Base-by-base conservation (phyloP, 2,797 vertebrate species). In the Oryzias sinensis region DNA sequence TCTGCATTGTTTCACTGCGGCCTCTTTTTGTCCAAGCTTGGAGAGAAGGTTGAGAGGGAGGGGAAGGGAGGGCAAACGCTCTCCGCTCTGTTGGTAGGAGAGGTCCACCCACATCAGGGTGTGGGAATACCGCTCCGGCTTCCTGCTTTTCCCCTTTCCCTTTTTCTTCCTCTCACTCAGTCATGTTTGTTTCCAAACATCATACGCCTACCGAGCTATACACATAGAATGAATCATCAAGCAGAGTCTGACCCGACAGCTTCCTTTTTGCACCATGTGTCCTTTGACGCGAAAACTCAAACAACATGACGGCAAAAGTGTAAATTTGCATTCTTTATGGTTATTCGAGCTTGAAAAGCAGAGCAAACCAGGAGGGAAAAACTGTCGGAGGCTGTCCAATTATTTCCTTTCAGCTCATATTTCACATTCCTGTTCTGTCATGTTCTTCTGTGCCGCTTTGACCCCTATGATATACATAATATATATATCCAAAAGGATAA, bases 41-140 rank as follows among this genome's bases (percentile, higher is more conserved):
- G 62, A 61, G 49, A 49, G 70, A 77, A 62, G 70, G 68, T 56
- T 51, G 20, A 48, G 58, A 76, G 68, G 64, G 56, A 68, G 29
- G 50, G 56, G 27, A 56, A 41, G 44, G 48, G 44, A 51, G 44
- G 60, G 59, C 67, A 62, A 52, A 73, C 74, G 77, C 72, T 74
- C 73, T 74, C 59, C 72, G 1, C 80, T 62, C n/a, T 77, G 53
- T 22, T 52, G 57, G 67, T 54, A 63, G 55, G 60, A 56, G 29
- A 68, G 15, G 45, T 75, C 74, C 76, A 65, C 80, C 77, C 76
- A 81, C 81, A 64, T 71, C 59, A 72, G 74, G 77, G 74, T 83
- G 77, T 85, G 82, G 86, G 83, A 74, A 82, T 81, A 84, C 78
- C 61, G 5, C 46, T 59, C 47, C 50, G 63, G 66, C 64, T 89